Base-by-base conservation (phyloP, 2,888 invertebrate genomes). In the Chaetogeoica ovagalla region DNA sequence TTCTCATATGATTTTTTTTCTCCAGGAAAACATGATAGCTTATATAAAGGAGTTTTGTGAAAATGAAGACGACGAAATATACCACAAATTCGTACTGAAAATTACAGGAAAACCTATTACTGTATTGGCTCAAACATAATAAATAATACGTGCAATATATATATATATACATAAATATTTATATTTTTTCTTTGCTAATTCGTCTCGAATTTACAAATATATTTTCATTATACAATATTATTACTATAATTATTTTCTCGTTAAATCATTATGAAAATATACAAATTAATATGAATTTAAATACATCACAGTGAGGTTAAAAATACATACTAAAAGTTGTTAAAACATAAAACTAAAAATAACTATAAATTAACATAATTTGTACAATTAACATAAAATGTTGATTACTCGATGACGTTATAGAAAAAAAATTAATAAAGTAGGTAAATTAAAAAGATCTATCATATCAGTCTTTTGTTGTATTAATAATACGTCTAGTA, bases 391-490 rank as follows among this genome's bases (percentile, higher is more conserved):
- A 68, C 23, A n/a, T 52, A 71, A 9, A 43, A 43, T 43, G n/a
- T 62, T n/a, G 70, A 63, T 77, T 63, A 23, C 39, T 63, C 63
- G 48, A 15, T 9, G 19, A 62, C 71, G 23, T 37, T 9, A 55
- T 30, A 43, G 0, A 69, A 39, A 37, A 43, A 9, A 43, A 60
- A 19, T 8, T 17, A 59, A 43, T 59, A 60, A 48, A 48, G 13
- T 13, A 48, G 13, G 48, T 48, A 48, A 48, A 48, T 48, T 39
- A 39, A 13, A 48, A 70, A 79, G 71, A 79, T 79, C 71, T 79
- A 79, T 21, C 19, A 19, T 39, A 79, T 79, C 79, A 79, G 79
- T 79, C 79, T 79, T 79, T 79, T 57, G 23, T 57, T 30, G 23
- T 60, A 30, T 15, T 21, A 65, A 57, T 30, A 71, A 65, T 71